Evolutionary conservation across 2,797 vertebrate species (phyloP).

Genomic region (Leucoraja ocellata): DNA sequence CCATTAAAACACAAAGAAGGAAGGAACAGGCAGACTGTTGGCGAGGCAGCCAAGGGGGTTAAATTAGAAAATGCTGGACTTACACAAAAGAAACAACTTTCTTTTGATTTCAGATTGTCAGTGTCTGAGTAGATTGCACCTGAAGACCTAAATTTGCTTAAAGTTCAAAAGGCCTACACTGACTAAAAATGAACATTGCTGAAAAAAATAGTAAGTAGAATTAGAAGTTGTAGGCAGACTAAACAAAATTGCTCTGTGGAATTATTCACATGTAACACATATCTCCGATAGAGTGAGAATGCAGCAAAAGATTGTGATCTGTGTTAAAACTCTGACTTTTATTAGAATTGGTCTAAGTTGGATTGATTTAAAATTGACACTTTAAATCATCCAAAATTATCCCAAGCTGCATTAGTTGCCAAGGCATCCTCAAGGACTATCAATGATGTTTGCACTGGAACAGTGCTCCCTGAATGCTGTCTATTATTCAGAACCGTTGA

Average conservation of each 20-base stretch:
- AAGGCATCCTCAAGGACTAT: slow-evolving; percentile 54
- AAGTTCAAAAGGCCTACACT: background rate
- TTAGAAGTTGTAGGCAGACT: background rate
- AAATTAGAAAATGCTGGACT: no score
- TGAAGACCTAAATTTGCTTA: background rate
- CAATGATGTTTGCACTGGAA: slow-evolving; percentile 75
- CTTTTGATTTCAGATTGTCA: no score
- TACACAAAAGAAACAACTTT: no score
- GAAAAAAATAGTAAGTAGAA: background rate
- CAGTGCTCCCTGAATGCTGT: slow-evolving; percentile 79
- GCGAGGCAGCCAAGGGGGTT: no score
- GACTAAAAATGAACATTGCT: background rate
- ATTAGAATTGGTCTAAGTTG: background rate
- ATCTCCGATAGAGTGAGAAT: background rate
- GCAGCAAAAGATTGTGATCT: background rate
- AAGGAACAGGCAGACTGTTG: no score
- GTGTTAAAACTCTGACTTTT: background rate
- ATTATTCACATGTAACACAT: background rate
- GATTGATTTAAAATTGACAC: slow-evolving; percentile 2
- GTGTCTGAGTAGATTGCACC: no score
- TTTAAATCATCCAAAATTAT: slow-evolving; percentile 42
- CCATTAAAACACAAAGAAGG: no score
- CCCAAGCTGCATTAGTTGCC: slow-evolving; percentile 47
- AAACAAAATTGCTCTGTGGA: background rate
- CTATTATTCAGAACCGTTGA: slow-evolving; percentile 81